Conservation (phyloP, 1,140 invertebrate species). For the Tetramorium alpestre region DNA sequence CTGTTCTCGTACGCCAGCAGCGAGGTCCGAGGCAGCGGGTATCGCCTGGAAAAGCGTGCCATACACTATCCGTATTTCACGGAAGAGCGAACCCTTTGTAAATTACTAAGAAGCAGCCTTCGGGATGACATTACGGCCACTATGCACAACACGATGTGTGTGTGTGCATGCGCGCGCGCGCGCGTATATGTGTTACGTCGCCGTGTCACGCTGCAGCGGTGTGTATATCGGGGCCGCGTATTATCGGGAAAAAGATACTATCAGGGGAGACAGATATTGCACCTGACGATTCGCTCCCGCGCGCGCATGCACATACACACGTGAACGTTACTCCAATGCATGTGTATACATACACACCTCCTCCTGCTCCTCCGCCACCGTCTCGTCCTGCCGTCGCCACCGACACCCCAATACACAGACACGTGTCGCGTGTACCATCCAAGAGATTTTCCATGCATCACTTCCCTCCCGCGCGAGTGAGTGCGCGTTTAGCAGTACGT, state of each 20-base stretch:
- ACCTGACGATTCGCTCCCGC: constrained; percentile 58
- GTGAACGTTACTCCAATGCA: not conserved
- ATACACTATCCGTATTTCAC: constrained; percentile 78
- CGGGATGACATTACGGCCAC: constrained; percentile 80
- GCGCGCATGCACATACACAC: not conserved
- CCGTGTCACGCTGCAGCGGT: not conserved
- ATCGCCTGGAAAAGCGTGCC: constrained; percentile 80
- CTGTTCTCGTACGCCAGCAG: constrained; percentile 69
- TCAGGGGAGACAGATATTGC: constrained; percentile 64
- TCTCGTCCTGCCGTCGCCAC: not conserved
- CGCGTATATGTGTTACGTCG: not conserved
- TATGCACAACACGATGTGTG: constrained; percentile 27
- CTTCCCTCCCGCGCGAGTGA: constrained; percentile 68
- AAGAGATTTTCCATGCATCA: constrained; percentile 70
- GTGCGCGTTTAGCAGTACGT: not conserved
- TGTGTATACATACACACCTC: not conserved
- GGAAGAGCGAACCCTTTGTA: constrained; percentile 82
- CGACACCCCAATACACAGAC: constrained; percentile 63
- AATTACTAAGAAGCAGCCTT: constrained; percentile 81
- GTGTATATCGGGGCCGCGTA: constrained; percentile 17
- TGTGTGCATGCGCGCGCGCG: not conserved
- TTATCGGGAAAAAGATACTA: constrained; percentile 31
- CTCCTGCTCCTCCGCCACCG: constrained; percentile 15
- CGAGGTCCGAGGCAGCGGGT: constrained; percentile 73
- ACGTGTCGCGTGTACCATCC: constrained; percentile 66